Evolutionary conservation across 1,140 invertebrate genomes (phyloP).

Genomic region (Bicyclus anynana): DNA sequence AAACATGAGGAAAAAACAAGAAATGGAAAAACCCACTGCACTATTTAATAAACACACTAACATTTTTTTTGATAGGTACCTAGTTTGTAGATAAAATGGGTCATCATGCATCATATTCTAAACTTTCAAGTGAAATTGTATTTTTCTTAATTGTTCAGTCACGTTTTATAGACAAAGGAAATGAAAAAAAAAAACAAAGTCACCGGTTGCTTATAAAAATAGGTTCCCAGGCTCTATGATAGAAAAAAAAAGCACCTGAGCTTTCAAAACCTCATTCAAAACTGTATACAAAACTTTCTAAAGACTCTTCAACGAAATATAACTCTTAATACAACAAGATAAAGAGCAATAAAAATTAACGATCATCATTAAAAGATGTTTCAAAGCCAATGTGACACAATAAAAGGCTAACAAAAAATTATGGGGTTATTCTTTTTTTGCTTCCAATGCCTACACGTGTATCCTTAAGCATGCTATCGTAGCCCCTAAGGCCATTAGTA

Average conservation of each 20-base stretch:
- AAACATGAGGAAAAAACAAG: no score
- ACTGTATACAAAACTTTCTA: slow-evolving; percentile 5
- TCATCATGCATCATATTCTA: no score
- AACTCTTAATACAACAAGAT: not conserved
- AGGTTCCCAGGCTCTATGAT: not conserved
- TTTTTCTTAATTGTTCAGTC: no score
- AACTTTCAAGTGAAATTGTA: no score
- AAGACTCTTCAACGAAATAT: not conserved
- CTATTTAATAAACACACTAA: no score
- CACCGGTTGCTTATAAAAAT: not conserved
- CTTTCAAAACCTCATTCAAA: not conserved
- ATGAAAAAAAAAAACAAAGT: not conserved
- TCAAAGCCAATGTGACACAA: slow-evolving; percentile 3
- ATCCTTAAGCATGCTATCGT: not conserved
- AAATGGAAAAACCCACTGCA: no score
- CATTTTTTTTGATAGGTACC: no score
- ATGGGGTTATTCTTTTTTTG: not conserved
- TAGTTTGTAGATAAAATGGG: no score
- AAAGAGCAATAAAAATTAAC: not conserved
- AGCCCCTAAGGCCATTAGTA: not conserved
- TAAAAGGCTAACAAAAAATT: slow-evolving; percentile 5
- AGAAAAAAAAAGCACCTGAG: not conserved
- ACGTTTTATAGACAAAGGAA: not conserved
- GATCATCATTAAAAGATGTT: slow-evolving; percentile 1
- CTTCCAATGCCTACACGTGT: slow-evolving; percentile 1